Conservation (phyloP, 2,113 vertebrate genomes). For the Lethenteron reissneri region DNA sequence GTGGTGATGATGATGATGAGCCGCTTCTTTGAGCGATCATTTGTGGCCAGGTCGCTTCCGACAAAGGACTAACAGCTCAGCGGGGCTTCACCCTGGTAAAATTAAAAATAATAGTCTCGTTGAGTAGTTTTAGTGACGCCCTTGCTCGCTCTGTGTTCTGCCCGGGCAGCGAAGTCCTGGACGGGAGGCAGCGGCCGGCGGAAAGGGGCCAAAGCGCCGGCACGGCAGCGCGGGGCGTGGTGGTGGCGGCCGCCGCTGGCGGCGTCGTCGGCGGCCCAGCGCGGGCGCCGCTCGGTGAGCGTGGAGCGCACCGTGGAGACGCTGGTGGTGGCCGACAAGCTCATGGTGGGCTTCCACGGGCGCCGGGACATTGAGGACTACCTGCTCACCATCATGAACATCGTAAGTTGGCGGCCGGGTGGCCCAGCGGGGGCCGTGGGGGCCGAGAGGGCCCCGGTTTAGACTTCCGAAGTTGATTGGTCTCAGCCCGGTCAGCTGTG, state of each 20-base stretch:
- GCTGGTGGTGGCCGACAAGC: conserved; percentile 84
- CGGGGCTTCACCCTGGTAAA: too few species aligned
- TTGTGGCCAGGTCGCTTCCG: too few species aligned
- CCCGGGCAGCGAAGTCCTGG: not conserved
- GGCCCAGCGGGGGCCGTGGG: too few species aligned
- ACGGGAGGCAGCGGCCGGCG: too few species aligned
- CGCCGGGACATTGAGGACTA: conserved; percentile 92
- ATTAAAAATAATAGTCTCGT: too few species aligned
- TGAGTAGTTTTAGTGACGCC: not conserved
- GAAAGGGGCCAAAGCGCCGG: not conserved
- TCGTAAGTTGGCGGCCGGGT: conserved; percentile 57
- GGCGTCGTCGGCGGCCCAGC: not conserved
- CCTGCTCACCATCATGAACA: conserved; percentile 96
- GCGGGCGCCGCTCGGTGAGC: conserved; percentile 51
- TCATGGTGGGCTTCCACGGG: conserved; percentile 97
- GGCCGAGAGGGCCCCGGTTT: too few species aligned
- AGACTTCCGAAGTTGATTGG: too few species aligned
- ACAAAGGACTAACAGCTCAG: too few species aligned
- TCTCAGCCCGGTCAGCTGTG: too few species aligned
- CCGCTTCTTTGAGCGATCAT: too few species aligned
- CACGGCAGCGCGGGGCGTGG: not conserved
- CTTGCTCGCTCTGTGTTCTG: not conserved
- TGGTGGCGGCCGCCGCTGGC: not conserved
- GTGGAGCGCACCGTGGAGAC: conserved; percentile 88
- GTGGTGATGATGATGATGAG: too few species aligned